Base-by-base conservation (phyloP, 2,888 invertebrate species). In the Amphimallon solstitiale region DNA sequence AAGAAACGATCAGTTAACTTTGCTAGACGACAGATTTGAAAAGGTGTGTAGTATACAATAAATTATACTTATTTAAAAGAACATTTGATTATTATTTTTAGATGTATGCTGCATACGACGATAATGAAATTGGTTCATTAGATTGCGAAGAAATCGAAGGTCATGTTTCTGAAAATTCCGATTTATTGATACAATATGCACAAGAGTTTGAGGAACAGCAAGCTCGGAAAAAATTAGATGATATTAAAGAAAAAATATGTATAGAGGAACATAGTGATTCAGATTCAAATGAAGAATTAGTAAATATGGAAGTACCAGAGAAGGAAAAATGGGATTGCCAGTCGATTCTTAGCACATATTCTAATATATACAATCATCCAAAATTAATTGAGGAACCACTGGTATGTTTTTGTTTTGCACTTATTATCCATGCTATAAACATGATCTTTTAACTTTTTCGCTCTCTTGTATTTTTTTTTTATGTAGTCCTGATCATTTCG, bases 91-190 rank as follows among this genome's bases (percentile, higher is more conserved):
- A 14, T 45, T 21, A 37, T 45, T 60, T 61, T 49, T 73, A 90
- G 88, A 85, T 92, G 81, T 95, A 89, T 81, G 90, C 90, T 0
- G 89, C 88, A 63, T 98, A 97, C 79, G 94, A 95, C 76, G 95
- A 96, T 73, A 90, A 88, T 5, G 94, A 96, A 80, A 87, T 97
- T 15, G 97, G 97, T 0, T 90, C 95, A 0, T 79, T 97, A n/a
- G 94, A 96, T 76, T 87, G 91, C 73, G 96, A 97, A 67, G 94
- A 96, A 73, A 94, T 96, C 54, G 94, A 94, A 75, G 97, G 94
- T 0, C 84, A 86, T 77, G 81, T 93, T 48, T 87, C 88, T 43
- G 87, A 89, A 72, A 85, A 89, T 1, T 90, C 92, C 70, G 87
- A 90, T 1, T 82, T 91, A 72, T 84, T 97, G 54, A 82, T 92